phyloP scores from a whole-genome alignment of 2,797 vertebrate species.

The Paratrypauchen microcephalus region DNA sequence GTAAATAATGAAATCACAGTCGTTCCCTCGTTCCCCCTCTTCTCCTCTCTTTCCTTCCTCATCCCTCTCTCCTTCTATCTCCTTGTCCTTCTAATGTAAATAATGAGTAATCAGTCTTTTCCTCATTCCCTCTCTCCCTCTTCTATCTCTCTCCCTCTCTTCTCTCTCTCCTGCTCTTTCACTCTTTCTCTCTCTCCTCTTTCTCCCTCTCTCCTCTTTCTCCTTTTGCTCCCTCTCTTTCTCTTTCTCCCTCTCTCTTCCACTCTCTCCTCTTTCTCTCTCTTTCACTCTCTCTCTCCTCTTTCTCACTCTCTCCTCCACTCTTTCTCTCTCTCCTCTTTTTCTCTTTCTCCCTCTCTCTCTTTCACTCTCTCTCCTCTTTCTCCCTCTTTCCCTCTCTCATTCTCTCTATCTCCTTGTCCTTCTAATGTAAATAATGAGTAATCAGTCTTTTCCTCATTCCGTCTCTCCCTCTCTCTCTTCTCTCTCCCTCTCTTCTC shows the following conservation, averaged over 20 bases:
- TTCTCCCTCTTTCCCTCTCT: neutral
- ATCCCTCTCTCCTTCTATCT: too few species aligned
- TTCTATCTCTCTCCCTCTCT: neutral
- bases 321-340: neutral
- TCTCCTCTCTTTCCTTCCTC: neutral
- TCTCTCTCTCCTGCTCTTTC: too few species aligned
- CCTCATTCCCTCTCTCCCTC: neutral
- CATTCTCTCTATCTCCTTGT: too few species aligned
- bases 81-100: too few species aligned
- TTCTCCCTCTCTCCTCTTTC: too few species aligned
- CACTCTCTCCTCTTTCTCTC: neutral
- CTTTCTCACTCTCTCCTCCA: too few species aligned
- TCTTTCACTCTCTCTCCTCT: neutral
- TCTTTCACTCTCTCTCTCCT: neutral
- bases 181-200: too few species aligned
- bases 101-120: neutral
- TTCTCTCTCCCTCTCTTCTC: neutral
- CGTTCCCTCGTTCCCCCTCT: neutral
- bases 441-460: too few species aligned
- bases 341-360: too few species aligned
- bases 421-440: too few species aligned
- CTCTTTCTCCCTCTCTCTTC: too few species aligned
- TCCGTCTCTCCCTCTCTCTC: neutral
- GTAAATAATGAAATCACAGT: neutral
- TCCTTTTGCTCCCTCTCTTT: too few species aligned